Conservation (phyloP, 2,888 invertebrate genomes). For the Ischnus inquisitorius region DNA sequence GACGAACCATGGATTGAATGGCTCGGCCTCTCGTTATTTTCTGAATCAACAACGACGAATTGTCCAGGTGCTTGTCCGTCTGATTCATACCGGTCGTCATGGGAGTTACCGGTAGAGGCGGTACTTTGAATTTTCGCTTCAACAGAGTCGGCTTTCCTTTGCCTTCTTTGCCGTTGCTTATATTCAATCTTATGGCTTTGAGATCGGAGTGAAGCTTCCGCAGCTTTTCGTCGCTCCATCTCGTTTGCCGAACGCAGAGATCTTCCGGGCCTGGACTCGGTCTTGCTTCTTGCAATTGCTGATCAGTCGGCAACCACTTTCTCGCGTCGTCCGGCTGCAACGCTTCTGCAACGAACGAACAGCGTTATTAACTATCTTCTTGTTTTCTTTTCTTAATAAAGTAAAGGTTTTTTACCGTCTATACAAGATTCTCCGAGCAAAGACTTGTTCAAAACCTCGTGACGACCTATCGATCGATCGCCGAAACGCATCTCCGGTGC, state of each 20-base stretch:
- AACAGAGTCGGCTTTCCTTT: slow-evolving; percentile 68
- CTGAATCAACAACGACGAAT: slow-evolving; percentile 86
- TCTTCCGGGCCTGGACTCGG: slow-evolving; percentile 74
- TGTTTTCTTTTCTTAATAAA: background rate
- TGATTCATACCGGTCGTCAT: slow-evolving; percentile 86
- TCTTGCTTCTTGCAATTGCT: slow-evolving; percentile 86
- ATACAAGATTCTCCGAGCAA: slow-evolving; percentile 66
- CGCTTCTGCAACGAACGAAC: slow-evolving; percentile 84
- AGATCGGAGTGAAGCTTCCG: slow-evolving; percentile 88
- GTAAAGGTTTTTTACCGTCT: slow-evolving; percentile 65
- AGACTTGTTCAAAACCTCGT: slow-evolving; percentile 82
- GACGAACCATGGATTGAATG: slow-evolving; percentile 89
- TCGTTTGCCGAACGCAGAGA: slow-evolving; percentile 88
- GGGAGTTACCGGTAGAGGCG: slow-evolving; percentile 68
- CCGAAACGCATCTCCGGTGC: slow-evolving; percentile 89
- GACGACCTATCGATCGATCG: slow-evolving; percentile 87
- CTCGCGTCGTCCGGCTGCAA: slow-evolving; percentile 86
- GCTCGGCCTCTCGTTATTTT: slow-evolving; percentile 90
- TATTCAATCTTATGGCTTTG: slow-evolving; percentile 84
- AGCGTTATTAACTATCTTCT: background rate
- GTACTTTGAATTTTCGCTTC: slow-evolving; percentile 72
- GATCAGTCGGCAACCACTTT: slow-evolving; percentile 85
- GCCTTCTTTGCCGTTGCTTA: slow-evolving; percentile 19
- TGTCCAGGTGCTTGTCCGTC: slow-evolving; percentile 43
- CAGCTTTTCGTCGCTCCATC: slow-evolving; percentile 89